Percentiles rank a stretch among this genome's conserved stretches.
Evolutionary conservation across 2,797 vertebrate genomes (phyloP).

Genomic region (Champsocephalus esox): DNA sequence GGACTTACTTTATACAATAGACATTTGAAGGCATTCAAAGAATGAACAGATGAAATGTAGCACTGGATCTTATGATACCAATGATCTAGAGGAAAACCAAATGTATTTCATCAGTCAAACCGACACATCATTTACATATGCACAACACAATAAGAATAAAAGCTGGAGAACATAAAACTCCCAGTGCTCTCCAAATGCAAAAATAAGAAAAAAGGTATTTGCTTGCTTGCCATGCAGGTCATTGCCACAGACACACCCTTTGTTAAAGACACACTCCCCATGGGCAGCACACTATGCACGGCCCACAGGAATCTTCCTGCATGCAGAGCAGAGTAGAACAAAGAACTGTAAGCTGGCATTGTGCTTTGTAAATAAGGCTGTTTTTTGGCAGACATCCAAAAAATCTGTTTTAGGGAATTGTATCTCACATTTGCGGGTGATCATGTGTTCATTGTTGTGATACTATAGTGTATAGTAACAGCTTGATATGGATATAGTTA

Average conservation of each 20-base stretch:
- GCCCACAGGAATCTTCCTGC: conserved; percentile 54
- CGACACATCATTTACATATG: conserved; percentile 9
- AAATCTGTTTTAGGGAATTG: conserved; percentile 27
- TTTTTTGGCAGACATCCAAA: background rate
- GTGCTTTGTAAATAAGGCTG: conserved; percentile 62
- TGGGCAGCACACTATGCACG: conserved; percentile 43
- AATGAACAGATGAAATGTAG: background rate
- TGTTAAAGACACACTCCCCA: conserved; percentile 66
- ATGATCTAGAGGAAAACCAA: background rate
- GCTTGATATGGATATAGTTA: background rate
- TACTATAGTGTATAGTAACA: background rate
- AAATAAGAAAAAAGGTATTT: conserved; percentile 7
- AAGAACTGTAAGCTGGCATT: conserved; percentile 60
- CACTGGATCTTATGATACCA: background rate
- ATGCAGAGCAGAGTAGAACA: conserved; percentile 57
- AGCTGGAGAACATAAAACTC: conserved; percentile 54
- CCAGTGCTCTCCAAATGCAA: conserved; percentile 56
- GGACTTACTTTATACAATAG: background rate
- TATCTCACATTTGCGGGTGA: conserved; percentile 42
- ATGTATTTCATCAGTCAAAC: conserved; percentile 8
- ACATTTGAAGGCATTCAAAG: background rate
- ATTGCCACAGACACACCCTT: conserved; percentile 64
- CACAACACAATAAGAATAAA: conserved; percentile 17
- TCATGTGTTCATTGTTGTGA: conserved; percentile 21
- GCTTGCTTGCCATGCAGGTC: conserved; percentile 50